Evolutionary conservation across 2,888 invertebrate genomes (phyloP).

Genomic region (Drosophila prolongata): DNA sequence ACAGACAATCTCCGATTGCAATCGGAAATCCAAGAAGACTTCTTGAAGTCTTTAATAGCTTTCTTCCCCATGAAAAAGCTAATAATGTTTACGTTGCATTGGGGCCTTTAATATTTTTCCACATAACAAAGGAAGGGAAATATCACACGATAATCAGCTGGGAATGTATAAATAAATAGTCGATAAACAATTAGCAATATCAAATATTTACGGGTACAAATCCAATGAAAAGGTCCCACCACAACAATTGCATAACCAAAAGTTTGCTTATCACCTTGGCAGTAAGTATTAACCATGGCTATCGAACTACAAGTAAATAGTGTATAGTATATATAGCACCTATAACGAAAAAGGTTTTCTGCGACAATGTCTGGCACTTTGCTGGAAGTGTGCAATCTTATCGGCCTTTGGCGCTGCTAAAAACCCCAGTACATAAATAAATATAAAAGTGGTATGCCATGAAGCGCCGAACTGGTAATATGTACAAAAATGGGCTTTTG

Average conservation of each 20-base stretch:
- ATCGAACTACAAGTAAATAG: slow-evolving; percentile 8
- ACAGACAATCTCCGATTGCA: slow-evolving; percentile 67
- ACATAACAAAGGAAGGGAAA: slow-evolving; percentile 23
- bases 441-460: background rate
- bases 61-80: slow-evolving; percentile 16
- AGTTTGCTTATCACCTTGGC: slow-evolving; percentile 54
- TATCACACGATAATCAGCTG: slow-evolving; percentile 50
- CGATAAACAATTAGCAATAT: background rate
- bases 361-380: slow-evolving; percentile 24
- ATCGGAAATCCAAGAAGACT: slow-evolving; percentile 66
- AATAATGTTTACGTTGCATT: slow-evolving; percentile 27
- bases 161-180: slow-evolving; percentile 23
- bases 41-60: slow-evolving; percentile 60
- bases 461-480: no score
- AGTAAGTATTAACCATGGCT: slow-evolving; percentile 25
- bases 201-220: slow-evolving; percentile 1
- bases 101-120: slow-evolving; percentile 46
- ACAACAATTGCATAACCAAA: slow-evolving; percentile 56
- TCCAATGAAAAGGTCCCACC: slow-evolving; percentile 28
- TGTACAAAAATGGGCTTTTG: slow-evolving; percentile 9
- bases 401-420: slow-evolving; percentile 34
- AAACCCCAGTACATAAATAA: slow-evolving; percentile 17
- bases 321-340: slow-evolving; percentile 5
- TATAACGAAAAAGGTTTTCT: slow-evolving; percentile 12
- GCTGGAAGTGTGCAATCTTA: slow-evolving; percentile 60